These are phyloP conservation scores for Drosophila mimica DNA, from an alignment of 2,888 invertebrate genomes.

Conservation along the genomic window DNA sequence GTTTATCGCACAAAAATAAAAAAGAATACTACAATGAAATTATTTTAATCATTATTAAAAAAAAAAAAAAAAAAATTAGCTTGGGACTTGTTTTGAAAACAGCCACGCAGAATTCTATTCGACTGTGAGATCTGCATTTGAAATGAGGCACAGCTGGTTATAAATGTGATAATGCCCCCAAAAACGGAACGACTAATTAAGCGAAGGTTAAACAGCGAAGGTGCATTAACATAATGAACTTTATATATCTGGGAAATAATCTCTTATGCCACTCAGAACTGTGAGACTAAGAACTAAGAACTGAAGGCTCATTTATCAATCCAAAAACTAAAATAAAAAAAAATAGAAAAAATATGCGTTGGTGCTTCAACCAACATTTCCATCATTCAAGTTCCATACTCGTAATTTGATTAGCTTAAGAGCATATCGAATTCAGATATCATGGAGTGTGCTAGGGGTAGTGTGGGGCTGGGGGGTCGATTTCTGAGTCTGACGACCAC, in stretches of 20 bases:
- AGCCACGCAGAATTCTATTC: constrained; percentile 13
- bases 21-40: neutral
- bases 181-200: constrained; percentile 67
- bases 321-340: neutral
- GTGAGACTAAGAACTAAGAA: neutral
- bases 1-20: neutral
- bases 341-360: constrained; percentile 2
- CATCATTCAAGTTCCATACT: constrained; percentile 26
- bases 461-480: neutral
- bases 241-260: constrained; percentile 29
- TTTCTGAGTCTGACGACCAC: constrained; percentile 1
- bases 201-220: constrained; percentile 60
- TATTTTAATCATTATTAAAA: neutral
- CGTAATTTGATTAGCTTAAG: constrained; percentile 13
- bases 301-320: constrained; percentile 31
- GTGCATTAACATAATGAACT: constrained; percentile 61
- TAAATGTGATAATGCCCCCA: constrained; percentile 66
- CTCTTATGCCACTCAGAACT: constrained; percentile 3
- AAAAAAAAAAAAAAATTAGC: neutral
- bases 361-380: constrained; percentile 13
- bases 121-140: constrained; percentile 38
- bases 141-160: constrained; percentile 42
- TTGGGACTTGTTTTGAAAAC: constrained; percentile 11
- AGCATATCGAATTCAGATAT: constrained; percentile 34
- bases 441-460: neutral